These are phyloP conservation scores for Rhinolophus sinicus DNA, from an alignment of 2,113 vertebrate species.

Conservation along the genomic window DNA sequence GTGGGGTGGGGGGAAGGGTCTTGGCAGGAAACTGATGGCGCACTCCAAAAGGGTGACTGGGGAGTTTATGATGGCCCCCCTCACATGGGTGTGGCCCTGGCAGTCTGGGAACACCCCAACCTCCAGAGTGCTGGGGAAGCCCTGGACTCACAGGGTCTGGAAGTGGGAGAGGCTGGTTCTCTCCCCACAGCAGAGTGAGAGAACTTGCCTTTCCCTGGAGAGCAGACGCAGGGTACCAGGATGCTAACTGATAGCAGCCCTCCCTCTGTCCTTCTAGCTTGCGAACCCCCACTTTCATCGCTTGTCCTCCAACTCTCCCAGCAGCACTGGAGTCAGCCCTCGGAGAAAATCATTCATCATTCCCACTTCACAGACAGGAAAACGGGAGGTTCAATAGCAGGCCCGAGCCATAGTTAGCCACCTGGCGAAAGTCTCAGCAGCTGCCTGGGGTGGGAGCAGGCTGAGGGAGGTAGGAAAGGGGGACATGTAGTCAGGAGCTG, in stretches of 20 bases:
- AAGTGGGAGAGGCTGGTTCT: not conserved
- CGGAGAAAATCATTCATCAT: not conserved
- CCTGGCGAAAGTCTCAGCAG: too few relatives aligned
- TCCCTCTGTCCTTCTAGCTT: not conserved
- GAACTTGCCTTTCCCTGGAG: not conserved
- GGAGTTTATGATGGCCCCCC: accelerated
- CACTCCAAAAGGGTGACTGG: not conserved
- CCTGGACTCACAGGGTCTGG: accelerated
- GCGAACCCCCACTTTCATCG: not conserved
- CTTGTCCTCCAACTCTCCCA: not conserved
- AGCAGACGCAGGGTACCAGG: not conserved
- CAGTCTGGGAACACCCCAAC: not conserved
- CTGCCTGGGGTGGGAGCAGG: accelerated
- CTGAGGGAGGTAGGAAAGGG: too few relatives aligned
- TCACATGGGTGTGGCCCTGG: too few relatives aligned
- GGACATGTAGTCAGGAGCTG: accelerated
- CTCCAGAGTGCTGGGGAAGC: accelerated
- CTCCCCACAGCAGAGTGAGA: not conserved
- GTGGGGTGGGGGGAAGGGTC: too few relatives aligned
- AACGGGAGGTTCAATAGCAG: not conserved
- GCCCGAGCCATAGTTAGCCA: not conserved
- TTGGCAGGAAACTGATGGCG: not conserved
- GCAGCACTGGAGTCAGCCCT: not conserved
- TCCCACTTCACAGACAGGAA: not conserved
- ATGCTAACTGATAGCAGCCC: not conserved